Evolutionary conservation across 1,140 invertebrate species (phyloP), one percentile per base, ranked within the genome.

Genomic region (Trigoniulus corallinus): DNA sequence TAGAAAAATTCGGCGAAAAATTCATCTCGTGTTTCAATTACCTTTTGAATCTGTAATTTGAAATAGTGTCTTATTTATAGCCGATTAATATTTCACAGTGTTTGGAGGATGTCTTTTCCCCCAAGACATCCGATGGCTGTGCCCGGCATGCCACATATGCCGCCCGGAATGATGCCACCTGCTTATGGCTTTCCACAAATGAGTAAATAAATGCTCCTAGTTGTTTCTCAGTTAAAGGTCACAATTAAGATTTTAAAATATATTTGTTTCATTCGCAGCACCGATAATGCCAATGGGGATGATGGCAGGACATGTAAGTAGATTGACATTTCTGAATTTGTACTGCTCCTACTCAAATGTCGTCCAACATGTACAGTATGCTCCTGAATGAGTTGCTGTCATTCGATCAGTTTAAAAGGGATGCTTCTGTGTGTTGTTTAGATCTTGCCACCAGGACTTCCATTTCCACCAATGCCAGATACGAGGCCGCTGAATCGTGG

Each of bases 61-160:
- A n/a, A n/a, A n/a, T n/a, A n/a, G n/a, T n/a, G n/a, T n/a, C n/a
- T n/a, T n/a, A n/a, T n/a, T n/a, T n/a, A n/a, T n/a, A n/a, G n/a
- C n/a, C n/a, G n/a, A n/a, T n/a, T n/a, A n/a, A n/a, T n/a, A n/a
- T n/a, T n/a, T n/a, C n/a, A n/a, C n/a, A n/a, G n/a, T n/a, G n/a
- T n/a, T n/a, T n/a, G n/a, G 21, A 34, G 54, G 40, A 68, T 68
- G 66, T 67, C 66, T 18, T 68, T 64, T 57, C 65, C 65, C 20
- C 62, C 62, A 43, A 53, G 65, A 22, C 59, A 54, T 29, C 59
- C 56, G 37, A 57, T 60, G 40, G 52, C 62, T 21, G 61, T 65
- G 58, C 63, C 62, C 23, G 58, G 63, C 18, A 62, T 65, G 59
- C 63, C 64, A 15, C 59, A 59, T 27, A 61, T 65, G 58, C 58